phyloP scores from a whole-genome alignment of 2,113 vertebrate species.

The Plecturocebus donacophilus region DNA sequence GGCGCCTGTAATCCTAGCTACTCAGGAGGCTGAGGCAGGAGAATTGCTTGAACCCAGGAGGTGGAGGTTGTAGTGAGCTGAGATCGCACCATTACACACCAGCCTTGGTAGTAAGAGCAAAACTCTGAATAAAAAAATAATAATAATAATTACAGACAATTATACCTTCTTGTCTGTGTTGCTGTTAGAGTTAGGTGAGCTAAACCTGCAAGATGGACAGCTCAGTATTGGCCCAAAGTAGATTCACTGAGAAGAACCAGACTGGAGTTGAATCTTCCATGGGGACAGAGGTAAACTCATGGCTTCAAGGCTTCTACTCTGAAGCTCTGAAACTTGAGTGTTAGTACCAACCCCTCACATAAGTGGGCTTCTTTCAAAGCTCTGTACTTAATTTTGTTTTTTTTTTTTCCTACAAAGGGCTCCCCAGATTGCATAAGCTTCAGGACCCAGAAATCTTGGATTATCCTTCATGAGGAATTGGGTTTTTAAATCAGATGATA shows the following conservation, averaged over 20 bases:
- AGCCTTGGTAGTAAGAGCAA: too few relatives aligned
- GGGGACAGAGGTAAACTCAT: too few relatives aligned
- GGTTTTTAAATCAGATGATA: background rate
- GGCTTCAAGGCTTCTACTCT: background rate
- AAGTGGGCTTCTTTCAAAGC: background rate
- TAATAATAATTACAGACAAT: background rate
- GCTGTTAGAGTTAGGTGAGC: background rate
- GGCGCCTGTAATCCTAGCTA: too few relatives aligned
- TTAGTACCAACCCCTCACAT: background rate
- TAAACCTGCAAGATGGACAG: background rate
- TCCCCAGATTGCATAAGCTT: background rate
- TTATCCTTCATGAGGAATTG: background rate
- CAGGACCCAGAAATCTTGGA: background rate
- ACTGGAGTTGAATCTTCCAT: background rate
- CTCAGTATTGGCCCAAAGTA: background rate
- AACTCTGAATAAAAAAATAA: too few relatives aligned
- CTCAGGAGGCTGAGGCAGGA: too few relatives aligned
- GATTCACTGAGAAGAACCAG: background rate
- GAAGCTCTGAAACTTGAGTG: background rate
- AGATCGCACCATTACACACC: too few relatives aligned
- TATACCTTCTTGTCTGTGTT: background rate
- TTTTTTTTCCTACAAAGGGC: background rate
- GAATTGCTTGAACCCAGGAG: too few relatives aligned
- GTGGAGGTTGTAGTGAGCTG: too few relatives aligned
- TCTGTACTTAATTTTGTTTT: background rate